Evolutionary conservation across 2,797 vertebrate species (phyloP).

Genomic region (Chelon auratus): DNA sequence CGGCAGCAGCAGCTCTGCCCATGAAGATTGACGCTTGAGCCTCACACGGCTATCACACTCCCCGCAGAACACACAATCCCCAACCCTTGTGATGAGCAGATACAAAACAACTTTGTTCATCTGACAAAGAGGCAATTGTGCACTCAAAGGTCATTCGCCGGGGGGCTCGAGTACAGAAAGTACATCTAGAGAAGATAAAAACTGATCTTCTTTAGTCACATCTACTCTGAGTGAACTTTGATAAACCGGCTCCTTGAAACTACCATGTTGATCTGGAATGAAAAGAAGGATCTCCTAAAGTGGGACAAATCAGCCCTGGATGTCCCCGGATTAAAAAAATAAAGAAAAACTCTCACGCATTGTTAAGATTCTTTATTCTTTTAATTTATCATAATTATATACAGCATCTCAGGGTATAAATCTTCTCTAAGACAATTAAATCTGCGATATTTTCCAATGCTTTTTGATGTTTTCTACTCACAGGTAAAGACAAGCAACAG

Average conservation of each 20-base stretch:
- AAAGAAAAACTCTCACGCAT: background rate
- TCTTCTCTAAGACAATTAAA: conserved; percentile 23
- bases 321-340: conserved; percentile 4
- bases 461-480: conserved; percentile 30
- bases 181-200: conserved; percentile 50
- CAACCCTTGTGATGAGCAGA: conserved; percentile 77
- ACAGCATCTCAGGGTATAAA: conserved; percentile 58
- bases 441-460: conserved; percentile 26
- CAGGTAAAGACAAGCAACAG: conserved; percentile 29
- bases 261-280: conserved; percentile 40
- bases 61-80: conserved; percentile 50
- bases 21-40: conserved; percentile 61
- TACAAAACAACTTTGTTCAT: conserved; percentile 73
- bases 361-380: conserved; percentile 46
- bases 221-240: conserved; percentile 44
- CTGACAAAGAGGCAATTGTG: conserved; percentile 77
- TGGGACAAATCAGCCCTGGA: background rate
- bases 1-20: conserved; percentile 44
- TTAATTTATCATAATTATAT: conserved; percentile 29
- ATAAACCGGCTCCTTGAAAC: conserved; percentile 50
- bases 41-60: conserved; percentile 73
- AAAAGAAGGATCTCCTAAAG: conserved; percentile 32
- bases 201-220: conserved; percentile 22
- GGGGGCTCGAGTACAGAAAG: conserved; percentile 39
- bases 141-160: conserved; percentile 62